phyloP scores from a whole-genome alignment of 1,140 invertebrate species.

The Brachionus calyciflorus region DNA sequence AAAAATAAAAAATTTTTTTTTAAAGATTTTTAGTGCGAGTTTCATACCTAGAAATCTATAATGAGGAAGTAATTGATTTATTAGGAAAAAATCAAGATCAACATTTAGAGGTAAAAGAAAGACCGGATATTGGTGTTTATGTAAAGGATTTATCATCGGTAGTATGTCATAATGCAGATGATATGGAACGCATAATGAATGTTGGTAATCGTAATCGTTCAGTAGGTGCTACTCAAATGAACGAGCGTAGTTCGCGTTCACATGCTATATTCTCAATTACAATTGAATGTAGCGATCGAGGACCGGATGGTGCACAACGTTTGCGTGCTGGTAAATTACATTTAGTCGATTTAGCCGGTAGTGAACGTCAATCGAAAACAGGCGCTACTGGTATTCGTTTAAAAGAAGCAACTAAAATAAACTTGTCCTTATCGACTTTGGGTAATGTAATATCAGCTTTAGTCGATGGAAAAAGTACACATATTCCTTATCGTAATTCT shows the following conservation, averaged over 20 bases:
- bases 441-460: slow-evolving; percentile 92
- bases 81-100: slow-evolving; percentile 68
- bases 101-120: slow-evolving; percentile 63
- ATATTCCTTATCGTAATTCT: slow-evolving; percentile 59
- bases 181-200: slow-evolving; percentile 73
- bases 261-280: slow-evolving; percentile 96
- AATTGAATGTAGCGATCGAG: slow-evolving; percentile 69
- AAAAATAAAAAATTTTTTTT: too few species aligned
- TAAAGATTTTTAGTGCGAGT: slow-evolving; percentile 77
- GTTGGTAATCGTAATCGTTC: slow-evolving; percentile 71
- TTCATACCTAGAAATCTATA: slow-evolving; percentile 89
- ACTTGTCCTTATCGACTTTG: slow-evolving; percentile 84
- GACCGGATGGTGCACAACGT: slow-evolving; percentile 59
- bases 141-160: slow-evolving; percentile 68
- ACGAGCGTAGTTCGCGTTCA: slow-evolving; percentile 94
- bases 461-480: slow-evolving; percentile 63
- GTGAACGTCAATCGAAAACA: slow-evolving; percentile 77
- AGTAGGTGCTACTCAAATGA: slow-evolving; percentile 97
- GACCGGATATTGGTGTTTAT: slow-evolving; percentile 43
- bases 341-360: slow-evolving; percentile 78
- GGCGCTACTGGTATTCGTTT: slow-evolving; percentile 72
- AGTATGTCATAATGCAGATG: slow-evolving; percentile 71
- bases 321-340: slow-evolving; percentile 79
- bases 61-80: slow-evolving; percentile 75
- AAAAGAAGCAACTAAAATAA: slow-evolving; percentile 92